Evolutionary conservation across 2,113 vertebrate species (phyloP).

Genomic region (Semnornis frantzii): DNA sequence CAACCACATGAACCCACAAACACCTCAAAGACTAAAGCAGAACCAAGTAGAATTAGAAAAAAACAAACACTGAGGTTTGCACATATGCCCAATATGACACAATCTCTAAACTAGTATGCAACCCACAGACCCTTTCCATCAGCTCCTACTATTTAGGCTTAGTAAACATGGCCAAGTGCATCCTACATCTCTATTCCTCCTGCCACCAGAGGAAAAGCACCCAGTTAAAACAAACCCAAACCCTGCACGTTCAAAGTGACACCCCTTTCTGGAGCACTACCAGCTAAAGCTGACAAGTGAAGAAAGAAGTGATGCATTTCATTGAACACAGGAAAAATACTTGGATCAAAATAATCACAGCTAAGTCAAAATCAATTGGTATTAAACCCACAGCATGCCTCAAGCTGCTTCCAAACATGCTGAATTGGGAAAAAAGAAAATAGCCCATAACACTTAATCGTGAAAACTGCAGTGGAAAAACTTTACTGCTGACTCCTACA

Average conservation of each 20-base stretch:
- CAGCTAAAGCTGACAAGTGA: background rate
- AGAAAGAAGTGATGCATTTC: background rate
- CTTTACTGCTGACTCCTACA: background rate
- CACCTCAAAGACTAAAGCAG: background rate
- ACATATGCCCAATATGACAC: background rate
- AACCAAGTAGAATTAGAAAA: background rate
- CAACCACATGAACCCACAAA: no score
- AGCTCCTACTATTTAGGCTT: background rate
- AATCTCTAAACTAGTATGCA: background rate
- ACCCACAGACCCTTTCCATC: background rate
- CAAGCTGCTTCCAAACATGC: background rate
- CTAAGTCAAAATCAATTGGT: background rate
- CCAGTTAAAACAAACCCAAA: background rate
- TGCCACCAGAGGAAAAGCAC: background rate
- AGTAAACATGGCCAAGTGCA: background rate
- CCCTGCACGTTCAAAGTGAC: background rate
- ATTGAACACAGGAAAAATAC: background rate
- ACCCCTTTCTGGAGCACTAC: background rate
- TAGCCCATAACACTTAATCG: background rate
- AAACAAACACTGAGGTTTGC: accelerated
- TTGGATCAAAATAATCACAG: background rate
- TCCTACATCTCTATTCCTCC: background rate
- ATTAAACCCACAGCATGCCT: accelerated
- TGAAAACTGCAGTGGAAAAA: background rate
- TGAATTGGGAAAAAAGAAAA: background rate